phyloP scores from a whole-genome alignment of 2,797 vertebrate species.

The Sarcoramphus papa region DNA sequence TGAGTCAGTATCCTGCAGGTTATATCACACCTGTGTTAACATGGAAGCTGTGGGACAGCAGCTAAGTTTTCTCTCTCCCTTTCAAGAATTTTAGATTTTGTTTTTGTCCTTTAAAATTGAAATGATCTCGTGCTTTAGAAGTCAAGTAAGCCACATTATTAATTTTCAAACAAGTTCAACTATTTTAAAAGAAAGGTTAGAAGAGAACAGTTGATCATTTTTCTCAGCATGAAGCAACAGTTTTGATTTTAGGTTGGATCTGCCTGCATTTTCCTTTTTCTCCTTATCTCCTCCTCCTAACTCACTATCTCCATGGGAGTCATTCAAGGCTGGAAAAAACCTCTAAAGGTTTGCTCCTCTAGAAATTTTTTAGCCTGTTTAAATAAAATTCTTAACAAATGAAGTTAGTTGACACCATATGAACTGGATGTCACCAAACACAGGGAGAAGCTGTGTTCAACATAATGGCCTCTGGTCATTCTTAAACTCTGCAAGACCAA shows the following conservation, averaged over 20 bases:
- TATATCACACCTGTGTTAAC: slow-evolving; percentile 12
- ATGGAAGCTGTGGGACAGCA: background rate
- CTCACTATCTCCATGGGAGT: background rate
- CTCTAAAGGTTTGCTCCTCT: background rate
- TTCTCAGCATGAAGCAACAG: background rate
- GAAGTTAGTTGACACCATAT: background rate
- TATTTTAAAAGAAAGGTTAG: background rate
- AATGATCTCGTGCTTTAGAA: slow-evolving; percentile 12
- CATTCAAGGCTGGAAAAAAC: background rate
- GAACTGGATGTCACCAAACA: background rate
- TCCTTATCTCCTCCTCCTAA: background rate
- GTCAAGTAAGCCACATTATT: background rate
- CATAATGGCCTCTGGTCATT: background rate
- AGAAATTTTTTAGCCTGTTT: background rate
- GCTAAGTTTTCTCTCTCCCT: background rate
- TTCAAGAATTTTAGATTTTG: slow-evolving; percentile 27
- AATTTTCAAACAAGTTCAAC: slow-evolving; percentile 1
- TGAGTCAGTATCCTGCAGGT: slow-evolving; percentile 38
- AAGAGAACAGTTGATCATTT: background rate
- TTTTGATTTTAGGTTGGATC: background rate
- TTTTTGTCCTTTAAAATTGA: slow-evolving; percentile 23
- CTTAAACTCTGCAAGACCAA: background rate
- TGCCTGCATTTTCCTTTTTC: background rate
- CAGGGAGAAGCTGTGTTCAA: background rate
- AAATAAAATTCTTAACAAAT: background rate